A percentile compares a stretch with the other conserved stretches of the same genome.
Conservation (phyloP, 2,113 vertebrate genomes). For the Herpailurus yagouaroundi region DNA sequence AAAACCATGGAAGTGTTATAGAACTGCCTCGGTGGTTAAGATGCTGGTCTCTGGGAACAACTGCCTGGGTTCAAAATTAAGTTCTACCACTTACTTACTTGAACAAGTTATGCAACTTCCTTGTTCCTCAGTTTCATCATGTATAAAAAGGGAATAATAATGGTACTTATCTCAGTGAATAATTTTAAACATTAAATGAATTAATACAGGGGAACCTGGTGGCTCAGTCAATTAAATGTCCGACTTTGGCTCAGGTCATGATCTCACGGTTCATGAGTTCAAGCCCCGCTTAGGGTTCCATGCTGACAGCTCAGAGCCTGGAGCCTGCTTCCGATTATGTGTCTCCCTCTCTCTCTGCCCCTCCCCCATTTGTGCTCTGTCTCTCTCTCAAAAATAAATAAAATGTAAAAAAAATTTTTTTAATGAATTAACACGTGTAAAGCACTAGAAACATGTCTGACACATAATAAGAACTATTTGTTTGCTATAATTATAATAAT, state of each 20-base stretch:
- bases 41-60: not conserved
- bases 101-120: not conserved
- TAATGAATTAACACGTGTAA: not conserved
- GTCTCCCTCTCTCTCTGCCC: too few species aligned
- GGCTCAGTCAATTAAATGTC: too few species aligned
- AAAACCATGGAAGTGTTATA: not conserved
- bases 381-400: too few species aligned
- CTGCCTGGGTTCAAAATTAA: not conserved
- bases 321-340: too few species aligned
- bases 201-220: too few species aligned
- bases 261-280: too few species aligned
- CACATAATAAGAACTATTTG: not conserved
- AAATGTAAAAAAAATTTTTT: too few species aligned
- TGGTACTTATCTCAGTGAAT: not conserved
- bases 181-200: not conserved
- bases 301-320: too few species aligned
- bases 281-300: too few species aligned
- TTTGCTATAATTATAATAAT: not conserved
- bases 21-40: not conserved
- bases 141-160: not conserved
- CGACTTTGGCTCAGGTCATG: too few species aligned
- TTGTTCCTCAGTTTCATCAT: not conserved
- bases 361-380: too few species aligned
- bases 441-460: not conserved
- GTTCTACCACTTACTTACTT: not conserved